A percentile compares a stretch with the other conserved stretches of the same genome.
These are phyloP conservation scores for Panagrolaimus sp. DNA, from an alignment of 1,140 invertebrate genomes.

Conservation along the genomic window DNA sequence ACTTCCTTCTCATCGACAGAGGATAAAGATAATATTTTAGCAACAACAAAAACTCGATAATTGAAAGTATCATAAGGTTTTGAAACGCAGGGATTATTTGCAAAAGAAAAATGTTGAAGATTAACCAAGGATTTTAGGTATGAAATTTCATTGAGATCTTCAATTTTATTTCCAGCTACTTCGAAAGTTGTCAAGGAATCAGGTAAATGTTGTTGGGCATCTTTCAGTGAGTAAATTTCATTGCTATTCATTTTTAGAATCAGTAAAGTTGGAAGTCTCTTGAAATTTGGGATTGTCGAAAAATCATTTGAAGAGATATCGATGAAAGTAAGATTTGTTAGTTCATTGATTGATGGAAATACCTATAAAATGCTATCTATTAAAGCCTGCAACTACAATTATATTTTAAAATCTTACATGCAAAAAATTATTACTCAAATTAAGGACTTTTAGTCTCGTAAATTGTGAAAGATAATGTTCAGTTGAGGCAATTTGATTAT, in stretches of 20 bases:
- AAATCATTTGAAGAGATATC: background rate
- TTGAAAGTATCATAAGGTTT: background rate
- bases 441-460: background rate
- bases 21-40: background rate
- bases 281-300: background rate
- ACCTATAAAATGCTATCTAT: background rate
- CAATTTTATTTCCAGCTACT: background rate
- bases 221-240: background rate
- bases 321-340: background rate
- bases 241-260: background rate
- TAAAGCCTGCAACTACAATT: background rate
- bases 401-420: background rate
- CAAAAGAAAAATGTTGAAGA: background rate
- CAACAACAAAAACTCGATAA: background rate
- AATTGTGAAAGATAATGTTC: background rate
- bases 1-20: background rate
- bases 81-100: background rate
- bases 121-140: background rate
- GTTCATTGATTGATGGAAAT: slow-evolving; percentile 2
- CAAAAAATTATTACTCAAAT: background rate
- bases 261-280: background rate
- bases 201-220: background rate
- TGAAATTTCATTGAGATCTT: background rate
- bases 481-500: background rate
- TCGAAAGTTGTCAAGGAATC: background rate